Evolutionary conservation across 1,140 invertebrate genomes (phyloP), one percentile per base, ranked within the genome.

Genomic region (Zaprionus ornatus): DNA sequence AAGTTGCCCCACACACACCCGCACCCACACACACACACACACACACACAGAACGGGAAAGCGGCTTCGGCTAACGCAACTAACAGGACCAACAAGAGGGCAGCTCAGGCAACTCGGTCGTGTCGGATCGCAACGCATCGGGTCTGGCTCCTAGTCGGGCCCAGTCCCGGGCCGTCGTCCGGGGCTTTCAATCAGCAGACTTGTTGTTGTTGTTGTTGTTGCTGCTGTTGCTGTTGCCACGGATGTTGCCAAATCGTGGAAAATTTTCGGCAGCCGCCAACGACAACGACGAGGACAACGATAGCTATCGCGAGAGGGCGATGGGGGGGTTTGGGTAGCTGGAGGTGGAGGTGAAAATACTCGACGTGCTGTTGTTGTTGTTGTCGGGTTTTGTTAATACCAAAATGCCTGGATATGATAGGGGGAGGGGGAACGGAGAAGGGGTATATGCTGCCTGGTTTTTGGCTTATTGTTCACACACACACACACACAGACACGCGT

Each of bases 201-300:
- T 42, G 17, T 17, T 61, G 42, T 45, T 35, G 10, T 6, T 37
- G 32, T 3, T 61, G 57, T 0, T 29, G 7, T 52, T 42, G 17
- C 13, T 61, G 42, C 27, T 35, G n/a, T 10, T 37, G 32, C 3
- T 61, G 57, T 57, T 67, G 56, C 71, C 71, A 74, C 71, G 71
- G 64, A 55, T 69, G 57, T 62, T 74, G 65, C 72, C 65, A 74
- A 78, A 56, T 81, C 79, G 77, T 82, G 79, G 64, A 81, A 81
- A 68, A 79, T 81, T 73, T 81, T 81, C 79, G 77, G 66, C 75
- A 63, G 48, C 59, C 29, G 57, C 54, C 65, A 48, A 21, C 70
- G 56, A 69, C 64, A 50, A 55, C 37, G 35, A 65, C 40, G 52
- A 57, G 37, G 19, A 42, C 7, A 21, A 72, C 17, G 40, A 65